Percentiles rank a stretch among this genome's conserved stretches.
These are phyloP conservation scores for Prunella fulvescens DNA, from an alignment of 2,113 vertebrate species.

Conservation along the genomic window DNA sequence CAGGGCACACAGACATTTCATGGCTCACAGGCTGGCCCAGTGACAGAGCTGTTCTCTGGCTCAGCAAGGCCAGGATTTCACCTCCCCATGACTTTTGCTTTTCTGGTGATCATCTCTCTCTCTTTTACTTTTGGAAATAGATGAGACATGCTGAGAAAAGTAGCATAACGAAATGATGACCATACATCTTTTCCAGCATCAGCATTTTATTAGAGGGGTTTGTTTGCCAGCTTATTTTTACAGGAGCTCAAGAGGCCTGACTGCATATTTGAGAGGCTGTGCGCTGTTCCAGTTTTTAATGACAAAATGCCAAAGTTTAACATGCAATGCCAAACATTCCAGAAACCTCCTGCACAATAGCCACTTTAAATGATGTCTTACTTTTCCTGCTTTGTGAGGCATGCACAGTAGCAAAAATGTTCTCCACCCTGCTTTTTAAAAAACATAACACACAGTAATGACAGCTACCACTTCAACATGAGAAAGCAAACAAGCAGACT, in stretches of 20 bases:
- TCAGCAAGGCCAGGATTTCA: not conserved
- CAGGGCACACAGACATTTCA: not conserved
- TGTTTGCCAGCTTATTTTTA: slow-evolving; percentile 59
- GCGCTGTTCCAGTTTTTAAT: slow-evolving; percentile 16
- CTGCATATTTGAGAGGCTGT: not conserved
- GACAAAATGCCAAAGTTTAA: slow-evolving; percentile 46
- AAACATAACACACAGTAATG: not conserved
- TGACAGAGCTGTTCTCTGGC: not conserved
- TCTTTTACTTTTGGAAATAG: not conserved
- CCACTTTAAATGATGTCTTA: slow-evolving; percentile 19
- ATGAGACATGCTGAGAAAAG: slow-evolving; percentile 41
- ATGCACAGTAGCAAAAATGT: not conserved
- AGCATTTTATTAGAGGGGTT: slow-evolving; percentile 30
- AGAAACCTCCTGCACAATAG: slow-evolving; percentile 24
- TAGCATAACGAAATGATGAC: slow-evolving; percentile 37
- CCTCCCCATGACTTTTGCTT: not conserved
- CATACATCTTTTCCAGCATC: slow-evolving; percentile 29
- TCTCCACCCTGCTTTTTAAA: not conserved
- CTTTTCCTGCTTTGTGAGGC: not conserved
- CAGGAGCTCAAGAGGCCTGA: slow-evolving; percentile 34
- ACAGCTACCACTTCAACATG: not conserved
- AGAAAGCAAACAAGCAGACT: not conserved
- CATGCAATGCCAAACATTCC: slow-evolving; percentile 33
- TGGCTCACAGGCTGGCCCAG: not conserved
- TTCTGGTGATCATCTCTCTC: not conserved